phyloP scores from a whole-genome alignment of 2,113 vertebrate species.

The Thermophis baileyi region DNA sequence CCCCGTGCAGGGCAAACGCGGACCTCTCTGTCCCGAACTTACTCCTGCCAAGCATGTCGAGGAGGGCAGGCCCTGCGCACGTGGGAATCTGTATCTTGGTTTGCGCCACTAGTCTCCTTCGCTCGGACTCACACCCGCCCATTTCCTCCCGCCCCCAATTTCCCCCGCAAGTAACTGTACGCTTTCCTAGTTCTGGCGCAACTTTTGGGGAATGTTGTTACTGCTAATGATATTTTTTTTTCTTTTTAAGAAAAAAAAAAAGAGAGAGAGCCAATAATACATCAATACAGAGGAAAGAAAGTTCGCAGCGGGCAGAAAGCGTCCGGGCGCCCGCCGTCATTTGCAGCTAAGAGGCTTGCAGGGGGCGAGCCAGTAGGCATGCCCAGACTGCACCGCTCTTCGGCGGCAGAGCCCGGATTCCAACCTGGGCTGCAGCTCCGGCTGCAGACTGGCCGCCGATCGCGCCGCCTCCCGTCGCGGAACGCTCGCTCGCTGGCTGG shows the following conservation, averaged over 20 bases:
- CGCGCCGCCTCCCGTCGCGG: slow-evolving; percentile 12
- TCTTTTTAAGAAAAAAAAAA: not conserved
- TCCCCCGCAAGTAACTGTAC: not conserved
- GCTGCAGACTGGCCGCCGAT: not conserved
- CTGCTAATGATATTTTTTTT: not conserved
- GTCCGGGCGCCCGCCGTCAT: not conserved
- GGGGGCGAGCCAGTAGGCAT: not conserved
- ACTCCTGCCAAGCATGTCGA: not conserved
- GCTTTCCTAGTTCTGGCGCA: not conserved
- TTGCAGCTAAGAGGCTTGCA: not conserved
- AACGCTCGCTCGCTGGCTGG: not conserved
- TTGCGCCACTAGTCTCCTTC: not conserved
- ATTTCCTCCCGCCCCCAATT: not conserved
- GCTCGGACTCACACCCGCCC: not conserved
- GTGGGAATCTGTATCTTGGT: not conserved
- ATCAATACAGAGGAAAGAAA: not conserved
- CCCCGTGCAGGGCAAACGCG: not conserved
- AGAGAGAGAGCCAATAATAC: not conserved
- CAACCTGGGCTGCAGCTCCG: not conserved
- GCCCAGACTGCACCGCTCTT: not conserved
- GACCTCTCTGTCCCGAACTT: not conserved
- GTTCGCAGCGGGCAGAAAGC: not conserved
- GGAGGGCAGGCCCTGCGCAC: not conserved
- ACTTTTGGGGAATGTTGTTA: not conserved
- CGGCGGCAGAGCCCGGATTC: not conserved